phyloP scores from a whole-genome alignment of 2,888 invertebrate species.

The Auanema freiburgensis region DNA sequence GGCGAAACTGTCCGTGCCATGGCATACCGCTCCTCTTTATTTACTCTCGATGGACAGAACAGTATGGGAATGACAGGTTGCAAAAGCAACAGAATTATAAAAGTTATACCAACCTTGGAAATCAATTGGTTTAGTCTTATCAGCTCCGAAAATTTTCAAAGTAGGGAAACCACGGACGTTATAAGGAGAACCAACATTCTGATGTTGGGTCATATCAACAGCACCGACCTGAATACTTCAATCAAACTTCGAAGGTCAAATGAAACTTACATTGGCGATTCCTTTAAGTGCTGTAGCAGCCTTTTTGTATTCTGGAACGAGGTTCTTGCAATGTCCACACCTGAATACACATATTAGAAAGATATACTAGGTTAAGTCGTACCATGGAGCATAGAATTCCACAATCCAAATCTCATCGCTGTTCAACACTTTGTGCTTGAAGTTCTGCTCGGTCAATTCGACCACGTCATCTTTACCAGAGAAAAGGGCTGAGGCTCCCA shows the following conservation, averaged over 20 bases:
- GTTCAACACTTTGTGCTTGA: constrained; percentile 80
- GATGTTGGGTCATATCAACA: constrained; percentile 87
- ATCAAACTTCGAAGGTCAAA: not conserved
- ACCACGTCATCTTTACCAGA: constrained; percentile 71
- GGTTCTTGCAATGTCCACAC: constrained; percentile 76
- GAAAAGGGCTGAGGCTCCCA: constrained; percentile 42
- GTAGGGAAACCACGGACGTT: constrained; percentile 90
- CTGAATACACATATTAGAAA: constrained; percentile 50
- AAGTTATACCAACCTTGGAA: constrained; percentile 70
- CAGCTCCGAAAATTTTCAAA: constrained; percentile 86
- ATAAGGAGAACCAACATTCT: constrained; percentile 78
- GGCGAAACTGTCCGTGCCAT: no score
- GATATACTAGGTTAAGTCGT: constrained; percentile 67
- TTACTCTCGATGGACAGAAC: no score
- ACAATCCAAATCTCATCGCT: constrained; percentile 90
- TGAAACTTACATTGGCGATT: constrained; percentile 77
- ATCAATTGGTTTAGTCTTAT: constrained; percentile 81
- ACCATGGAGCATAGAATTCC: constrained; percentile 96
- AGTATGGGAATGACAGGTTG: no score
- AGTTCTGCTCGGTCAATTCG: constrained; percentile 83
- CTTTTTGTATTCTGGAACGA: constrained; percentile 91
- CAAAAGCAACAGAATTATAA: no score
- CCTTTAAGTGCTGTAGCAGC: constrained; percentile 90
- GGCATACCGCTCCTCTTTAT: no score
- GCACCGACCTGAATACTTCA: constrained; percentile 72